A percentile compares a stretch with the other conserved stretches of the same genome.
Conservation (phyloP, 2,113 vertebrate species). For the Piprites chloris region DNA sequence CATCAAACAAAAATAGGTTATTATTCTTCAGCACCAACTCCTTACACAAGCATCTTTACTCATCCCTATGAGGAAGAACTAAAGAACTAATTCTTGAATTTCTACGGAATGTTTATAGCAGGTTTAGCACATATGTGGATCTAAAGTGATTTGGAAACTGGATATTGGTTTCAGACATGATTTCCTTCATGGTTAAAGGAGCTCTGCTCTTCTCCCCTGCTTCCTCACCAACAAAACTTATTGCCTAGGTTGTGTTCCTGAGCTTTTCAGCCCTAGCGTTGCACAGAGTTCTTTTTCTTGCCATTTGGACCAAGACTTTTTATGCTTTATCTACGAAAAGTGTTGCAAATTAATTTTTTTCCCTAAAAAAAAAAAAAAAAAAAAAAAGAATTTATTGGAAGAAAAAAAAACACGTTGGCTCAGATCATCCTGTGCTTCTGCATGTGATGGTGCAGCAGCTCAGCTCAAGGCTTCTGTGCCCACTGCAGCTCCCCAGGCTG, state of each 20-base stretch:
- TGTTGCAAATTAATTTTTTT: neutral
- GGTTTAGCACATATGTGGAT: neutral
- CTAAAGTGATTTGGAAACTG: neutral
- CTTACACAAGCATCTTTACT: neutral
- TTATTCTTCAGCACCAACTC: neutral
- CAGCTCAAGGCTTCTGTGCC: fast-evolving
- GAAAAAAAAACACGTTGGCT: neutral
- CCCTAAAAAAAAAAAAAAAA: neutral
- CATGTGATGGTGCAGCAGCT: neutral
- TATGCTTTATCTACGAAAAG: neutral
- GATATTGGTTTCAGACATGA: neutral
- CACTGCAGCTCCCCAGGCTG: neutral
- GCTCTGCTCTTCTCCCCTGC: neutral
- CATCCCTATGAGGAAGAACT: neutral
- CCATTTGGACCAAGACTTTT: neutral
- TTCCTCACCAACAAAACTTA: neutral
- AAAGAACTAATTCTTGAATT: neutral
- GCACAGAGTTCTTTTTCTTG: neutral
- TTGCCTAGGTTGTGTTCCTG: neutral
- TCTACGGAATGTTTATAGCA: neutral
- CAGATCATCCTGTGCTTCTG: neutral
- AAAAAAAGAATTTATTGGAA: neutral
- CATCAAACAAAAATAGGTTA: neutral
- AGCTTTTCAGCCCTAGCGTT: neutral
- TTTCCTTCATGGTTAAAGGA: neutral